Evolutionary conservation across 2,113 vertebrate genomes (phyloP).

Genomic region (Xyrauchen texanus): DNA sequence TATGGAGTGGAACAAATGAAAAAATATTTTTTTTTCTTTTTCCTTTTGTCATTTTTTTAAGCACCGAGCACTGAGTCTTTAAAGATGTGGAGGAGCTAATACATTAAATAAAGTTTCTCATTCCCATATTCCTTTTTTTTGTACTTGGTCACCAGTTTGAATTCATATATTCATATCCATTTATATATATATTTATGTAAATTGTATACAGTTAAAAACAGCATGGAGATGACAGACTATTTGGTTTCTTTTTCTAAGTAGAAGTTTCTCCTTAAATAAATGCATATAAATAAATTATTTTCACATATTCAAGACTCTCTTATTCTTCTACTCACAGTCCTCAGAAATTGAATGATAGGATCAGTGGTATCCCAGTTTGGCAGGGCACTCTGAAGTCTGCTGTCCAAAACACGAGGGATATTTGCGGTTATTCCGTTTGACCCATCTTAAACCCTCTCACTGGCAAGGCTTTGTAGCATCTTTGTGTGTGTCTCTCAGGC

Average conservation of each 20-base stretch:
- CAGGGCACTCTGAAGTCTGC: slow-evolving; percentile 77
- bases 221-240: slow-evolving; percentile 97
- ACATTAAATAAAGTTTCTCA: slow-evolving; percentile 65
- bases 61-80: not conserved
- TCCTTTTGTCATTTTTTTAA: not conserved
- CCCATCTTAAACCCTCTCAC: slow-evolving; percentile 54
- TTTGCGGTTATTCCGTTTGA: slow-evolving; percentile 49
- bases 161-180: slow-evolving; percentile 79
- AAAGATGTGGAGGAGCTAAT: slow-evolving; percentile 28
- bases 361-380: slow-evolving; percentile 72
- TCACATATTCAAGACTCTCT: slow-evolving; percentile 65
- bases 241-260: slow-evolving; percentile 98
- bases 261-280: slow-evolving; percentile 91
- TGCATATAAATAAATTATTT: slow-evolving; percentile 95
- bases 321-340: slow-evolving; percentile 39
- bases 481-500: slow-evolving; percentile 70
- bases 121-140: slow-evolving; percentile 65
- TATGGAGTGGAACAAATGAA: slow-evolving; percentile 11
- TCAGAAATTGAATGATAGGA: slow-evolving; percentile 57
- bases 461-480: slow-evolving; percentile 66
- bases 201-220: slow-evolving; percentile 87
- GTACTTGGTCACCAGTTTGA: slow-evolving; percentile 74
- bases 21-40: not conserved
- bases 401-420: slow-evolving; percentile 62
- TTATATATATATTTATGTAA: slow-evolving; percentile 72